A percentile compares a stretch with the other conserved stretches of the same genome.
These are phyloP conservation scores for Drosophila fungiperda DNA, from an alignment of 2,888 invertebrate genomes.

Conservation along the genomic window DNA sequence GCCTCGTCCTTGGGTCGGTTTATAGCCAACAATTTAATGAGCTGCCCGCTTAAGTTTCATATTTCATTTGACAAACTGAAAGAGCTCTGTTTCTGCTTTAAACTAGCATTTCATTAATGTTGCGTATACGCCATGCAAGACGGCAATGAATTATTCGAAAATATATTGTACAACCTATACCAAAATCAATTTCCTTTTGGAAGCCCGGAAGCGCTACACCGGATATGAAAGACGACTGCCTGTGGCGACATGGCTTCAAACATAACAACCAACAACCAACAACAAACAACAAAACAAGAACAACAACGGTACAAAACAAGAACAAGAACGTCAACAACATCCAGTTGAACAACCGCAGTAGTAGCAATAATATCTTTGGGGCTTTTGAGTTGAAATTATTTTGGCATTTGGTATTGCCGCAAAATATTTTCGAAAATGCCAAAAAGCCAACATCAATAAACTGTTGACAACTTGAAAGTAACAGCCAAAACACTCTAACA, in stretches of 20 bases:
- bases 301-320: constrained; percentile 17
- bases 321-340: constrained; percentile 29
- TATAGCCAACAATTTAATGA: constrained; percentile 58
- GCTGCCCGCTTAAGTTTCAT: constrained; percentile 39
- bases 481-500: constrained; percentile 27
- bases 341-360: constrained; percentile 30
- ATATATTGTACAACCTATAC: constrained; percentile 16
- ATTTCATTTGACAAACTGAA: constrained; percentile 43
- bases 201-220: constrained; percentile 54
- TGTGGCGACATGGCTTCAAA: constrained; percentile 41
- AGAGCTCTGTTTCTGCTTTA: constrained; percentile 33
- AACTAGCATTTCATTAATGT: constrained; percentile 72
- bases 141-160: not conserved
- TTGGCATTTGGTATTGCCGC: constrained; percentile 53
- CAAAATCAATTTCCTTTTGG: constrained; percentile 68
- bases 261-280: constrained; percentile 10
- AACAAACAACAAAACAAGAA: constrained; percentile 6
- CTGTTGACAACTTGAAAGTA: constrained; percentile 63
- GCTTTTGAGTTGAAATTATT: constrained; percentile 54
- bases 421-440: constrained; percentile 46
- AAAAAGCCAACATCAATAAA: constrained; percentile 72
- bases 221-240: constrained; percentile 77
- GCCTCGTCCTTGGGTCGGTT: constrained; percentile 64
- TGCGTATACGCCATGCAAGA: constrained; percentile 44
- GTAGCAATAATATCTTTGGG: constrained; percentile 40